phyloP scores from a whole-genome alignment of 2,888 invertebrate genomes.

The Oscheius sp. region DNA sequence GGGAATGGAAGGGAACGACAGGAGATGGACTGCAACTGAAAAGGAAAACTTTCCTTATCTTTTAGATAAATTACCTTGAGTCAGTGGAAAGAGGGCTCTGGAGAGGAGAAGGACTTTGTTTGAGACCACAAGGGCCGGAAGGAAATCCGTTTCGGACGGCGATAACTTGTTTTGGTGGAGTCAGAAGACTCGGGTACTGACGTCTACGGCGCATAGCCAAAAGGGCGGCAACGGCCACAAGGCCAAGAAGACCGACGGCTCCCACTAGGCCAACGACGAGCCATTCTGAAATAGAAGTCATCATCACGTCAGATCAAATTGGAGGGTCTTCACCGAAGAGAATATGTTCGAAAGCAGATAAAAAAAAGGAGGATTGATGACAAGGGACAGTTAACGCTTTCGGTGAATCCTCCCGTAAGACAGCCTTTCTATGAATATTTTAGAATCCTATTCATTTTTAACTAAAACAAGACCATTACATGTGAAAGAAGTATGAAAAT shows the following conservation, averaged over 20 bases:
- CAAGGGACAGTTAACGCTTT: too few relatives aligned
- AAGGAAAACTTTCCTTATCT: neutral
- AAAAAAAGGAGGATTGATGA: too few relatives aligned
- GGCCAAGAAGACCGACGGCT: constrained; percentile 55
- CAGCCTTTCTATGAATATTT: too few relatives aligned
- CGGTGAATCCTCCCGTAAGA: too few relatives aligned
- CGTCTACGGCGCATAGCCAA: constrained; percentile 54
- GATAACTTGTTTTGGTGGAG: constrained; percentile 57
- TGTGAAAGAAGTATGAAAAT: too few relatives aligned
- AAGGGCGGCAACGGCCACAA: constrained; percentile 56
- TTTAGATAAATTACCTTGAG: constrained; percentile 32
- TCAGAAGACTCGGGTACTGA: constrained; percentile 52
- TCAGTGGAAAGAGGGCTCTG: constrained; percentile 60
- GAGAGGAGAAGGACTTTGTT: constrained; percentile 62
- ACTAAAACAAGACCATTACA: too few relatives aligned
- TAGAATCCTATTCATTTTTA: too few relatives aligned
- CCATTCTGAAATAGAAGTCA: constrained; percentile 52
- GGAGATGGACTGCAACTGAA: constrained; percentile 50
- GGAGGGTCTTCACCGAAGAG: too few relatives aligned
- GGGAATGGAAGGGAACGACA: constrained; percentile 43
- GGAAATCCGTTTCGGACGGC: constrained; percentile 56
- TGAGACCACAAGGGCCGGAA: constrained; percentile 59
- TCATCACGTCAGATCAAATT: too few relatives aligned
- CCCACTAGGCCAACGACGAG: constrained; percentile 57
- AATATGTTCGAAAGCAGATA: too few relatives aligned